phyloP scores from a whole-genome alignment of 2,888 invertebrate genomes.

The Pristionchus exspectatus region DNA sequence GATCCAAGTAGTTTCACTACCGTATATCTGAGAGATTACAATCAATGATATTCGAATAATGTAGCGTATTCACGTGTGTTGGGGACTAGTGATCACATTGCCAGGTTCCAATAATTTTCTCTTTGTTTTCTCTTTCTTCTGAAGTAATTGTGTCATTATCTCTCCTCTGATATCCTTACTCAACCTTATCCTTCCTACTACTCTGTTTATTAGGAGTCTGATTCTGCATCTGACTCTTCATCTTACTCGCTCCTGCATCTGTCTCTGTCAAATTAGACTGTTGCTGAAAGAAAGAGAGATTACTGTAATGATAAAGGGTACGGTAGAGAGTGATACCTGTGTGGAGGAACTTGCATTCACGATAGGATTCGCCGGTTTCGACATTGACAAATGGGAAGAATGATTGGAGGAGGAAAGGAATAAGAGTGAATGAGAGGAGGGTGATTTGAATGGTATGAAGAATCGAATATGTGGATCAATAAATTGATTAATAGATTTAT shows the following conservation, averaged over 20 bases:
- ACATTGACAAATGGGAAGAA: constrained; percentile 7
- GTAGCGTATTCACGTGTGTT: constrained; percentile 3
- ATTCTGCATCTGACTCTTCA: constrained; percentile 32
- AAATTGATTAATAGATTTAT: not conserved
- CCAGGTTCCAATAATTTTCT: constrained; percentile 27
- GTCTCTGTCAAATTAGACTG: constrained; percentile 8
- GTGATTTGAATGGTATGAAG: not conserved
- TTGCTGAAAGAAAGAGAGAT: not conserved
- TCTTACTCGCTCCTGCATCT: not conserved
- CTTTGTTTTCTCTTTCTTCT: constrained; percentile 17
- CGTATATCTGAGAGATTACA: constrained; percentile 28
- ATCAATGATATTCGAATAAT: not conserved
- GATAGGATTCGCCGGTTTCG: constrained; percentile 18
- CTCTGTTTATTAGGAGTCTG: not conserved
- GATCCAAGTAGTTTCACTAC: constrained; percentile 46
- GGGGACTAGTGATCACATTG: constrained; percentile 41
- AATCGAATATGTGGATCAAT: not conserved
- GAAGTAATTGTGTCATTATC: not conserved
- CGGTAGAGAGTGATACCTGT: not conserved
- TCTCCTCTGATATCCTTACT: not conserved
- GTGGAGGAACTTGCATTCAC: constrained; percentile 8
- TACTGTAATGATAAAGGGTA: not conserved
- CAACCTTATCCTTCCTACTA: constrained; percentile 24
- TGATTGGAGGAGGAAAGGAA: constrained; percentile 9
- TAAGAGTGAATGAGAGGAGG: not conserved